These are phyloP conservation scores for Spermophilus dauricus DNA, from an alignment of 2,113 vertebrate genomes.

Conservation along the genomic window DNA sequence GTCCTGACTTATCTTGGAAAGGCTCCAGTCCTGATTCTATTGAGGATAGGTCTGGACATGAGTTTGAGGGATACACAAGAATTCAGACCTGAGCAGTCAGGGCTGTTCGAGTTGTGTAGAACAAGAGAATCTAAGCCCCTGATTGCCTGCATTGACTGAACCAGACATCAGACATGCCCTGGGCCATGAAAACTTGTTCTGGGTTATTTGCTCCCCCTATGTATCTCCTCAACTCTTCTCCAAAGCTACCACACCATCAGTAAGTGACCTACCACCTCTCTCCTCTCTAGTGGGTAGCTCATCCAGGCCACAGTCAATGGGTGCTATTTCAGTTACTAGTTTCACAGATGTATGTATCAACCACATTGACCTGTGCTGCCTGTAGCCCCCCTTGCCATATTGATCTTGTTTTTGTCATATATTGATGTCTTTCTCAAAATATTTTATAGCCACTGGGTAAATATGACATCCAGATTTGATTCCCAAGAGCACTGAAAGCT, in stretches of 20 bases:
- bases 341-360: constrained; percentile 42
- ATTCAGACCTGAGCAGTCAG: neutral
- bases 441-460: constrained; percentile 83
- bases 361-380: constrained; percentile 77
- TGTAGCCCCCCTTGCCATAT: constrained; percentile 39
- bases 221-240: too few species aligned
- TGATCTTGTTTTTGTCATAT: neutral
- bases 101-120: neutral
- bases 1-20: neutral
- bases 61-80: neutral
- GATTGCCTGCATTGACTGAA: neutral
- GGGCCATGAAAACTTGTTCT: neutral
- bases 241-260: neutral
- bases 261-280: neutral
- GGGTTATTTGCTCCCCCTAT: neutral
- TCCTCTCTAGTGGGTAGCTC: neutral
- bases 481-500: constrained; percentile 75
- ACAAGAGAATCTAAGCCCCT: neutral
- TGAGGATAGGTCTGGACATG: too few species aligned
- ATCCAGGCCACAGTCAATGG: neutral
- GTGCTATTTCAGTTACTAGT: neutral
- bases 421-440: constrained; percentile 84
- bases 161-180: too few species aligned
- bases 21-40: neutral
- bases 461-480: constrained; percentile 84